Conservation (phyloP, 1,140 invertebrate species). For the Solenopsis fugax region DNA sequence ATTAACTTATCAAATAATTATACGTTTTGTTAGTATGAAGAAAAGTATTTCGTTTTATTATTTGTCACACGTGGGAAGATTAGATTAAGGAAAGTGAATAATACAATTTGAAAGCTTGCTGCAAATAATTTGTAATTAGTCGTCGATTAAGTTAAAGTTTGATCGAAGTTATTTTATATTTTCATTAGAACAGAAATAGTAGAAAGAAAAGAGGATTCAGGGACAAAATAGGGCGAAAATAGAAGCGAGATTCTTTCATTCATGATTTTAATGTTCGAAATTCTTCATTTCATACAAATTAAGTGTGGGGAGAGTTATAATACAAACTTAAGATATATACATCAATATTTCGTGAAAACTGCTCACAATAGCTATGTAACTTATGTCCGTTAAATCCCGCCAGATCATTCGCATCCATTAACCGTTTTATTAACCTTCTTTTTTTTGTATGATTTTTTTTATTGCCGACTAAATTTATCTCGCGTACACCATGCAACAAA, state of each 20-base stretch:
- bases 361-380: constrained; percentile 80
- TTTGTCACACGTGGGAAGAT: not conserved
- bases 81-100: not conserved
- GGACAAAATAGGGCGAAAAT: not conserved
- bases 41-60: not conserved
- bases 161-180: not conserved
- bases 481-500: constrained; percentile 80
- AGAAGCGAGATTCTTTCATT: constrained; percentile 66
- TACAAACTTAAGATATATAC: constrained; percentile 86
- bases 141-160: not conserved
- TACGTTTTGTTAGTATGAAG: not conserved
- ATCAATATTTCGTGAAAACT: constrained; percentile 84
- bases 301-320: constrained; percentile 84
- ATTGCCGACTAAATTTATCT: constrained; percentile 64
- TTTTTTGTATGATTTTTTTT: constrained; percentile 69
- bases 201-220: not conserved
- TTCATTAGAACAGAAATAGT: not conserved
- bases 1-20: not conserved
- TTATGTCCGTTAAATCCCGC: constrained; percentile 81
- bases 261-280: constrained; percentile 85
- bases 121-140: not conserved
- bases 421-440: constrained; percentile 39
- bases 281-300: constrained; percentile 86
- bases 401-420: constrained; percentile 78
- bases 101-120: not conserved